phyloP scores from a whole-genome alignment of 1,140 invertebrate species.

The Heliothis subflexa region DNA sequence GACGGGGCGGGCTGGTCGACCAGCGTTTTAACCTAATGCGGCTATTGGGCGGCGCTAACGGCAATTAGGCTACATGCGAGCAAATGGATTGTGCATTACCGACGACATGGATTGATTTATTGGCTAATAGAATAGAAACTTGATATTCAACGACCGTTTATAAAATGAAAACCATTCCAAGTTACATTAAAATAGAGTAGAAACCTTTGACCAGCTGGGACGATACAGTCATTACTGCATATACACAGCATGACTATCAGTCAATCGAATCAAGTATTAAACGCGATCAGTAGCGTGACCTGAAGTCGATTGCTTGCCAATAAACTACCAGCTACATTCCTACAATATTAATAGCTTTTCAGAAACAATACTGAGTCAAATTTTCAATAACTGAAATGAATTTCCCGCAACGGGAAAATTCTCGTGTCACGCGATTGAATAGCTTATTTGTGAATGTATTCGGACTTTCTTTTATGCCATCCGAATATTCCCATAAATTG shows the following conservation, averaged over 20 bases:
- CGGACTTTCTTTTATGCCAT: constrained; percentile 52
- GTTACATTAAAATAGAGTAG: constrained; percentile 7
- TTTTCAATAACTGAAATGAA: constrained; percentile 57
- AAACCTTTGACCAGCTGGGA: constrained; percentile 57
- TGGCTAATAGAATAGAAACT: constrained; percentile 64
- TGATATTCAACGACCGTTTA: constrained; percentile 58
- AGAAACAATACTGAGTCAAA: constrained; percentile 49
- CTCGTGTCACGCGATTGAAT: constrained; percentile 63
- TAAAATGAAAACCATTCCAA: neutral
- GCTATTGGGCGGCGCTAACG: constrained; percentile 82
- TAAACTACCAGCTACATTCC: constrained; percentile 54
- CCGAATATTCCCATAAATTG: constrained; percentile 57
- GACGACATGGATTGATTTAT: constrained; percentile 84
- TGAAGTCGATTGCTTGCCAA: constrained; percentile 64
- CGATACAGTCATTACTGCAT: constrained; percentile 77
- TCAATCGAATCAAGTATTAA: constrained; percentile 69
- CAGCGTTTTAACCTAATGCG: constrained; percentile 78
- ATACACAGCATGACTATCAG: constrained; percentile 64
- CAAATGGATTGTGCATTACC: constrained; percentile 85
- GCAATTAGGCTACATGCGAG: constrained; percentile 83
- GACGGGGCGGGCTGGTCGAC: constrained; percentile 59
- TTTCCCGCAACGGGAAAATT: constrained; percentile 52
- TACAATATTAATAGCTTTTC: constrained; percentile 63
- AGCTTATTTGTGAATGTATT: constrained; percentile 57
- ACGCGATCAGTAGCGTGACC: constrained; percentile 66